phyloP scores from a whole-genome alignment of 2,888 invertebrate genomes.

The Ormyrus thymus region DNA sequence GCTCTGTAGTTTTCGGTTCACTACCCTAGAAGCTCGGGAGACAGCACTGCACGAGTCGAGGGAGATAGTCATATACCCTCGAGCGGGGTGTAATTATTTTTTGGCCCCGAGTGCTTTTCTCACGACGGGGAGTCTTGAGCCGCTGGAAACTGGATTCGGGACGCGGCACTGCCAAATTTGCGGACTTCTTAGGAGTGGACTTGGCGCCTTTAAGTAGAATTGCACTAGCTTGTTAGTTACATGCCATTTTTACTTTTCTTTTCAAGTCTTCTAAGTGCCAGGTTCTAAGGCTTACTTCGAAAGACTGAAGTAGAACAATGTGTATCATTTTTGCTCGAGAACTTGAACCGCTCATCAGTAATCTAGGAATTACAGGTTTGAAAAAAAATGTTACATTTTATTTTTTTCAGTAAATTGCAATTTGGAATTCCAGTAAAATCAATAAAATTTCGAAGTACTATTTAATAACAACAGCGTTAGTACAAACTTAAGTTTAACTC shows the following conservation, averaged over 20 bases:
- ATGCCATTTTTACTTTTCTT: slow-evolving; percentile 4
- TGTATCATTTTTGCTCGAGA: no score
- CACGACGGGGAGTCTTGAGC: slow-evolving; percentile 38
- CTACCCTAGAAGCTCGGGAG: not conserved
- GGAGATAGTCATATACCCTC: not conserved
- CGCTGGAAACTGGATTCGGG: slow-evolving; percentile 50
- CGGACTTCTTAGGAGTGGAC: slow-evolving; percentile 45
- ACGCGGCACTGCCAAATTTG: slow-evolving; percentile 20
- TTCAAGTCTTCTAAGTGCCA: slow-evolving; percentile 15
- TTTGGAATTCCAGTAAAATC: no score
- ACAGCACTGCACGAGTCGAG: slow-evolving; percentile 18
- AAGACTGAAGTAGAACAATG: no score
- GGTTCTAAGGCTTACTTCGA: slow-evolving; percentile 21
- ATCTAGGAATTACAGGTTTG: no score
- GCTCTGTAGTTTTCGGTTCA: no score
- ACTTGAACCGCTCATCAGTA: no score
- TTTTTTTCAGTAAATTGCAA: no score
- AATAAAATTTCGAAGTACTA: no score
- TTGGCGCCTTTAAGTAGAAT: slow-evolving; percentile 39
- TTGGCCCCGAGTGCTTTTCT: slow-evolving; percentile 39
- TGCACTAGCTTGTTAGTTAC: slow-evolving; percentile 12
- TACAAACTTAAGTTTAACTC: no score
- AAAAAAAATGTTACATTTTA: no score
- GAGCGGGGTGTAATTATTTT: slow-evolving; percentile 39
- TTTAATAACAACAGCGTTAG: no score